Evolutionary conservation across 2,113 vertebrate species (phyloP), one percentile per base, ranked within the genome.

Genomic region (Syngnathoides biaculeatus): DNA sequence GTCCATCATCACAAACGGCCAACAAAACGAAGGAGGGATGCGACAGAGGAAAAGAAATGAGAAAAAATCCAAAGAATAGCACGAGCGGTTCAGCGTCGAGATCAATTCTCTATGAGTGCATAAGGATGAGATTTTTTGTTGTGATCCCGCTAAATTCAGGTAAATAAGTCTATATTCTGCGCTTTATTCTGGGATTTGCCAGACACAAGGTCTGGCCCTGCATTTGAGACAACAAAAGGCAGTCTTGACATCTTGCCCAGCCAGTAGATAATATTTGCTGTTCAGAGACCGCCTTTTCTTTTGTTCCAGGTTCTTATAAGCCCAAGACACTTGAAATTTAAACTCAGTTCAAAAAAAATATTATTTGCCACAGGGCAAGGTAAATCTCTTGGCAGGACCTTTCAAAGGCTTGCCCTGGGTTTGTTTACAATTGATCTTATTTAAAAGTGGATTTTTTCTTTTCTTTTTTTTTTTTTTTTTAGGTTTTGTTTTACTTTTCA

Each of bases 371-470:
- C 89, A 90, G 91, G 91, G 90, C 90, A 86, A 91, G 90, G 90
- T 91, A 92, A 93, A 90, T 92, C 91, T 92, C 91, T 90, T 90
- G 92, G 90, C 89, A 86, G 84, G 83, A 86, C 81, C 86, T 90
- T 92, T 92, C 91, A 93, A 92, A 92, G 91, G 88, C 82, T 91
- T 90, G 90, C 90, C 90, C 89, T 89, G 85, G 86, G 90, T 93
- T 92, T 92, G 90, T 93, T 92, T 92, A 91, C 90, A 90, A 92
- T 92, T 92, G 91, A 92, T 92, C 91, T 91, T 92, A 93, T 92
- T 92, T 90, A 91, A 92, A 92, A 92, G 90, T 87, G 81, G 87
- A 88, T 89, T 92, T 87, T 61, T 91, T 22, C 12, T 24, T 22
- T 57, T 91, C 80, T 89, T 84, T 90, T 91, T 90, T 88, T 27